Conservation (phyloP, 2,888 invertebrate genomes). For the Antitype chi region DNA sequence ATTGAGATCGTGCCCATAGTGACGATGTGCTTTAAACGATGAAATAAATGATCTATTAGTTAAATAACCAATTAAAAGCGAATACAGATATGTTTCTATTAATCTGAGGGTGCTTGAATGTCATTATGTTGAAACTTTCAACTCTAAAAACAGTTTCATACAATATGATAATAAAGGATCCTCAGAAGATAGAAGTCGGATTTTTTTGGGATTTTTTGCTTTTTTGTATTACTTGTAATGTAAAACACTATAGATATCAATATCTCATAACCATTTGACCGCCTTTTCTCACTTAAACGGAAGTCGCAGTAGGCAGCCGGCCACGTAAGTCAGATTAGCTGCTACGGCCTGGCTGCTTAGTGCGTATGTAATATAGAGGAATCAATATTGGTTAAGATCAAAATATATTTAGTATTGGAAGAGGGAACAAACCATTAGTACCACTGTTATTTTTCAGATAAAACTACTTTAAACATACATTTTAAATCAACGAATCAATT, state of each 20-base stretch:
- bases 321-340: conserved; percentile 30
- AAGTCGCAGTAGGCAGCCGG: conserved; percentile 25
- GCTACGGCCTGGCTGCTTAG: conserved; percentile 15
- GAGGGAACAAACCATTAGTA: conserved; percentile 65
- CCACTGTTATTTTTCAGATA: conserved; percentile 62
- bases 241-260: conserved; percentile 62
- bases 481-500: conserved; percentile 63
- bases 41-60: conserved; percentile 54
- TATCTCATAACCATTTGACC: conserved; percentile 56
- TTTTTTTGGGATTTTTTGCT: conserved; percentile 63
- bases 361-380: conserved; percentile 37
- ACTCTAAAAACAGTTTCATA: conserved; percentile 32
- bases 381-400: conserved; percentile 61
- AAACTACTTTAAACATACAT: conserved; percentile 64
- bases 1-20: conserved; percentile 88
- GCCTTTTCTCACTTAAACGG: conserved; percentile 46
- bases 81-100: conserved; percentile 53
- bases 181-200: conserved; percentile 46
- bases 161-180: conserved; percentile 40
- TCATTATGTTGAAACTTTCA: conserved; percentile 14
- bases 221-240: conserved; percentile 65
- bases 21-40: conserved; percentile 76
- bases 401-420: conserved; percentile 48
- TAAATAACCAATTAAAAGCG: conserved; percentile 66
- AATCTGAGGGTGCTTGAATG: conserved; percentile 47